Evolutionary conservation across 2,113 vertebrate species (phyloP), one percentile per base, ranked within the genome.

Genomic region (Cyprinus carpio): DNA sequence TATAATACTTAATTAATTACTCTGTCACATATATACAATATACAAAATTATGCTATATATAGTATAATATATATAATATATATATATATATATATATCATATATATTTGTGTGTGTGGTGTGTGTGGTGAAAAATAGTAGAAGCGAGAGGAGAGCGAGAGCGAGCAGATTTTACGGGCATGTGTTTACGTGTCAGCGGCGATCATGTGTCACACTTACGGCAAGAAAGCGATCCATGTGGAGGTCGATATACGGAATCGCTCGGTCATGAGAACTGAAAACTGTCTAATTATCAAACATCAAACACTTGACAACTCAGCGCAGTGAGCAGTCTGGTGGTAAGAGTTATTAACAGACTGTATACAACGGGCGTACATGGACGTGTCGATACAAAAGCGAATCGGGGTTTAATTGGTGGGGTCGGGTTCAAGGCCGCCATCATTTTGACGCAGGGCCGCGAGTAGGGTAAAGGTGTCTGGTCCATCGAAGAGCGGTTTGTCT

Each of bases 211-310:
- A n/a, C 54, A 81, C 77, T 94, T 92, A 90, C 91, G 92, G 89
- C 89, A 90, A 77, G 85, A n/a, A n/a, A n/a, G 84, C 81, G 89
- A 87, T n/a, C n/a, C 93, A 87, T 92, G 65, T 94, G 91, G 93
- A 94, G 93, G 94, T 95, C 93, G n/a, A 95, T 88, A 29, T 49
- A 43, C 5, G 13, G 54, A 62, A 40, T 18, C 6, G 8, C 4
- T 23, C 16, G 7, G 72, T n/a, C 31, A 58, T n/a, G 62, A 51
- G 15, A n/a, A 81, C 9, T 64, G 10, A 2, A 84, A 79, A 16
- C 34, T 12, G 6, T 34, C 1, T 20, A 69, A 34, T 27, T 18
- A 40, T 23, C 0, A 40, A 77, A 10, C 34, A 58, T 8, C 6
- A 5, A n/a, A 78, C 7, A 0, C 15, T 76, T 62, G 76, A 0